Evolutionary conservation across 2,113 vertebrate genomes (phyloP).

Genomic region (Scytalopus superciliaris): DNA sequence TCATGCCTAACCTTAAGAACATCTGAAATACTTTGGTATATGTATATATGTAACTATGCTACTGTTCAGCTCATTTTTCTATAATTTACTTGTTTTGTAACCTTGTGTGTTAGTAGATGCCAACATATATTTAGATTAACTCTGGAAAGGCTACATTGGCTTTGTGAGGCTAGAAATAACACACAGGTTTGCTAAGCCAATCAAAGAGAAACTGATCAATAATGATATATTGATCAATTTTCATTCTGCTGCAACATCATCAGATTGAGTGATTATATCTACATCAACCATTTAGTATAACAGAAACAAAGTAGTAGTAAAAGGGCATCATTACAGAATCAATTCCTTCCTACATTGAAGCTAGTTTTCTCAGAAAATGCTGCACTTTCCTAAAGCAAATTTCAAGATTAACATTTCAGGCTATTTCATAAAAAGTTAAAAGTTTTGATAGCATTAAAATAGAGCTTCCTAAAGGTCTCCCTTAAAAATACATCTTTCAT

Average conservation of each 20-base stretch:
- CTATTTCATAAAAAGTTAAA: neutral
- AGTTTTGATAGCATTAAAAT: conserved; percentile 1
- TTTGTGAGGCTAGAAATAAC: neutral
- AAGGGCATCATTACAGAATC: conserved; percentile 39
- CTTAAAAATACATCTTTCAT: conserved; percentile 16
- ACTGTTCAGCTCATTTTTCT: neutral
- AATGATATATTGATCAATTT: conserved; percentile 62
- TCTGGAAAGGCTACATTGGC: neutral
- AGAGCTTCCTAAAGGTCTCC: neutral
- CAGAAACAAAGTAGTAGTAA: conserved; percentile 20
- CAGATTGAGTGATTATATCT: neutral
- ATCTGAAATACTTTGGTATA: neutral
- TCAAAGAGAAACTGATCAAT: conserved; percentile 46
- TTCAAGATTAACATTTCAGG: neutral
- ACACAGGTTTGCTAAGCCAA: conserved; percentile 10
- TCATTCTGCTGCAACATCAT: conserved; percentile 17
- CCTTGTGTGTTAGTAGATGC: neutral
- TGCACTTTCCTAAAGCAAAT: neutral
- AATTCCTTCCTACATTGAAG: neutral
- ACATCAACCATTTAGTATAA: conserved; percentile 20
- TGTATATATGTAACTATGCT: neutral
- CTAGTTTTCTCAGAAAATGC: neutral
- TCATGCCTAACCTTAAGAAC: neutral
- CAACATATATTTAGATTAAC: conserved; percentile 13
- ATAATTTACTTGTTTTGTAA: neutral